phyloP scores from a whole-genome alignment of 2,113 vertebrate genomes.

The Scolopax mira region DNA sequence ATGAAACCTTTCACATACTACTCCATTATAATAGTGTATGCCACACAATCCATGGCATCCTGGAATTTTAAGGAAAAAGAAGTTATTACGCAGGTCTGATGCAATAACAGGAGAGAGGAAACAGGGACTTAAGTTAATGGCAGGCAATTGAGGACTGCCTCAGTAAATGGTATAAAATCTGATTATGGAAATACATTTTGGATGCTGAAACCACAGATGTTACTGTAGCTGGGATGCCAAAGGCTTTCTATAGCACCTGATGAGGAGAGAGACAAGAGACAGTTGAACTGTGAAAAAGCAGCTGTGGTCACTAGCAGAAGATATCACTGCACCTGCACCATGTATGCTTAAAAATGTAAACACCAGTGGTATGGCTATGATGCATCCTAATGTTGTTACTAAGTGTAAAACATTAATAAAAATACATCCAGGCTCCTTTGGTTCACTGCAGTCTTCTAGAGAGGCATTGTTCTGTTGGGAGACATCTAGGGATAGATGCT shows the following conservation, averaged over 20 bases:
- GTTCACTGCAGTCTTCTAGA: not conserved
- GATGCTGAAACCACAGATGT: not conserved
- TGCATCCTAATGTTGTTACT: not conserved
- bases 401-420: not conserved
- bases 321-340: not conserved
- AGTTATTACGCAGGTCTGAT: not conserved
- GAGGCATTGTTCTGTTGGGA: not conserved
- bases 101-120: not conserved
- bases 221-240: not conserved
- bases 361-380: not conserved
- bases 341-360: not conserved
- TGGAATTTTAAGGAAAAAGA: not conserved
- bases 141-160: not conserved
- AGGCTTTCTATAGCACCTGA: not conserved
- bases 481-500: not conserved
- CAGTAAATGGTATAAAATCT: not conserved
- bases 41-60: not conserved
- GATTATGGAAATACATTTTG: not conserved
- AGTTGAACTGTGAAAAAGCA: not conserved
- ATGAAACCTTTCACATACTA: not conserved
- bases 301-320: not conserved
- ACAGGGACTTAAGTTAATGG: not conserved
- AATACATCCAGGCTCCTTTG: not conserved
- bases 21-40: not conserved
- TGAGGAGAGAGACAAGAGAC: not conserved